Percentiles rank a stretch among this genome's conserved stretches.
Conservation (phyloP, 2,113 vertebrate species). For the Porphyrio hochstetteri region DNA sequence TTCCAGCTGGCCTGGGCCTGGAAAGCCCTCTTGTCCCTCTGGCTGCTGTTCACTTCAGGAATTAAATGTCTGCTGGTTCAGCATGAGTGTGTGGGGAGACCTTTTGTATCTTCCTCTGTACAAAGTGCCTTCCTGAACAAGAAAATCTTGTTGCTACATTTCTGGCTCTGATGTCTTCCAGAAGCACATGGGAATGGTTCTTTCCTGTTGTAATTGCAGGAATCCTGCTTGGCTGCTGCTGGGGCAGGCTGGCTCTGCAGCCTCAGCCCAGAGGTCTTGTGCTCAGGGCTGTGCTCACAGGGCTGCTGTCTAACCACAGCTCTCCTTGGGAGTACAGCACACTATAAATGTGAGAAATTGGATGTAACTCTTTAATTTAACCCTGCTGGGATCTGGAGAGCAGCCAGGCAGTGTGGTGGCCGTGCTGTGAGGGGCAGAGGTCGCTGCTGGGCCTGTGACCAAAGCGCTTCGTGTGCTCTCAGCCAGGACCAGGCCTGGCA, state of each 20-base stretch:
- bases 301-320: rapidly evolving
- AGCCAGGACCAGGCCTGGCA: background rate
- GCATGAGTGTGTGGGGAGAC: rapidly evolving
- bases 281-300: rapidly evolving
- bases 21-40: background rate
- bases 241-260: rapidly evolving
- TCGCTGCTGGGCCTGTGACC: rapidly evolving
- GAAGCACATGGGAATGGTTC: background rate
- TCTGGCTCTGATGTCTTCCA: background rate
- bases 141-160: rapidly evolving
- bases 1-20: background rate
- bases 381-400: no score
- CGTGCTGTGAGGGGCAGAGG: rapidly evolving
- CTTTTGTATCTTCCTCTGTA: background rate
- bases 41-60: background rate
- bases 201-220: background rate
- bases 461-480: rapidly evolving
- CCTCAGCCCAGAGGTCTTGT: rapidly evolving
- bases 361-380: background rate
- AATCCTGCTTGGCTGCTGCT: background rate
- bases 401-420: rapidly evolving
- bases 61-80: background rate
- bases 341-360: background rate
- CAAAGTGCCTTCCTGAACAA: background rate
- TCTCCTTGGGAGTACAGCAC: rapidly evolving